Conservation (phyloP, 1,140 invertebrate species). For the Drosophila eugracilis region DNA sequence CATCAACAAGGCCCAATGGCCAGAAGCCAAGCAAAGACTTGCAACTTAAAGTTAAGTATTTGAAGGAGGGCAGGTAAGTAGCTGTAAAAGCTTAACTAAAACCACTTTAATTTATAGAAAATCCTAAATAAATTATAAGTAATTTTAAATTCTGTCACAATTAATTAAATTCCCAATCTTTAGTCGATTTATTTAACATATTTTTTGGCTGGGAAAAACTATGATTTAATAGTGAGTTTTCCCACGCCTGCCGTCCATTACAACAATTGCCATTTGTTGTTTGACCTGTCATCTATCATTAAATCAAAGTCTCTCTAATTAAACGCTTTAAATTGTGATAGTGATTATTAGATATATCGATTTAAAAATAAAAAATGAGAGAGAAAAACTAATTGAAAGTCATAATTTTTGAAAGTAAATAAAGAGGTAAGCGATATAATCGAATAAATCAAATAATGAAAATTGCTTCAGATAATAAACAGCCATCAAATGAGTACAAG, state of each 20-base stretch:
- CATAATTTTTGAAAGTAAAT: background rate
- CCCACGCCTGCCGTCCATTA: too few relatives aligned
- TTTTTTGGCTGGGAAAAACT: too few relatives aligned
- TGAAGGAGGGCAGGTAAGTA: background rate
- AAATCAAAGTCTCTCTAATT: conserved; percentile 1
- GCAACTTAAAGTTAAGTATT: conserved; percentile 9
- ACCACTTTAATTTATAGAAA: too few relatives aligned
- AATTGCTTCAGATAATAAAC: conserved; percentile 1
- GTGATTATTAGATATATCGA: background rate
- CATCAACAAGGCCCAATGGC: conserved; percentile 19
- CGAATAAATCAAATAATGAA: conserved; percentile 4
- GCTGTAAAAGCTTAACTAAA: background rate
- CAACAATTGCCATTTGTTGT: background rate
- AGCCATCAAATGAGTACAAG: background rate
- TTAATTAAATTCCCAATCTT: too few relatives aligned
- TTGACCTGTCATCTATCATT: background rate
- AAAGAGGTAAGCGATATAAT: background rate
- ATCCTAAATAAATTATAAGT: too few relatives aligned
- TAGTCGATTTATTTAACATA: too few relatives aligned
- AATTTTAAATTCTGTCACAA: too few relatives aligned
- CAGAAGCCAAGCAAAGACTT: conserved; percentile 19
- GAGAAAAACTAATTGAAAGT: background rate
- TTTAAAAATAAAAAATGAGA: too few relatives aligned
- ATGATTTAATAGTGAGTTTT: background rate
- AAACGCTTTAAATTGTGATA: background rate